phyloP scores from a whole-genome alignment of 2,113 vertebrate species.

The Phycodurus eques region DNA sequence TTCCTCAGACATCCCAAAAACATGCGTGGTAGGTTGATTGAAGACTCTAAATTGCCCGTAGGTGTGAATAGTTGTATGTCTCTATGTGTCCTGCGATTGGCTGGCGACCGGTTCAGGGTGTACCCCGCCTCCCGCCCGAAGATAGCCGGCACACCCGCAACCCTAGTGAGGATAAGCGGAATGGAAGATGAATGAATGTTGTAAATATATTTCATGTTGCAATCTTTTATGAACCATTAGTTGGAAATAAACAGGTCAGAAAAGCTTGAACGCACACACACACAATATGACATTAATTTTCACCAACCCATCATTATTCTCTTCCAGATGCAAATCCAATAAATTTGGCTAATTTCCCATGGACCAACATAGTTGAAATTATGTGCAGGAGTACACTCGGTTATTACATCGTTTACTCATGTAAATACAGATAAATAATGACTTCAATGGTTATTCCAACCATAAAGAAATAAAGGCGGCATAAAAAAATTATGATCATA shows the following conservation, averaged over 20 bases:
- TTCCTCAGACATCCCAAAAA: too few relatives aligned
- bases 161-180: too few relatives aligned
- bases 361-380: slow-evolving; percentile 15
- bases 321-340: slow-evolving; percentile 1
- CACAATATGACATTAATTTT: slow-evolving; percentile 1
- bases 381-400: background rate
- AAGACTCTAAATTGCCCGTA: too few relatives aligned
- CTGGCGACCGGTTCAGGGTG: too few relatives aligned
- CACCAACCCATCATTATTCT: background rate
- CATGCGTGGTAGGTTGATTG: too few relatives aligned
- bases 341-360: slow-evolving; percentile 4
- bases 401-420: background rate
- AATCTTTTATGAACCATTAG: background rate
- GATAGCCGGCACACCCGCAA: too few relatives aligned
- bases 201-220: background rate
- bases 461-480: background rate
- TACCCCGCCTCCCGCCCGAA: too few relatives aligned
- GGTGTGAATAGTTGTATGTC: too few relatives aligned
- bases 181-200: too few relatives aligned
- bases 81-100: too few relatives aligned
- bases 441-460: background rate
- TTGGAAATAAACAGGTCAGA: background rate
- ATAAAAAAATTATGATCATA: background rate
- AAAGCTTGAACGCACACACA: background rate
- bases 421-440: background rate